These are phyloP conservation scores for Catharus bicknelli DNA, from an alignment of 2,113 vertebrate species.

Conservation along the genomic window DNA sequence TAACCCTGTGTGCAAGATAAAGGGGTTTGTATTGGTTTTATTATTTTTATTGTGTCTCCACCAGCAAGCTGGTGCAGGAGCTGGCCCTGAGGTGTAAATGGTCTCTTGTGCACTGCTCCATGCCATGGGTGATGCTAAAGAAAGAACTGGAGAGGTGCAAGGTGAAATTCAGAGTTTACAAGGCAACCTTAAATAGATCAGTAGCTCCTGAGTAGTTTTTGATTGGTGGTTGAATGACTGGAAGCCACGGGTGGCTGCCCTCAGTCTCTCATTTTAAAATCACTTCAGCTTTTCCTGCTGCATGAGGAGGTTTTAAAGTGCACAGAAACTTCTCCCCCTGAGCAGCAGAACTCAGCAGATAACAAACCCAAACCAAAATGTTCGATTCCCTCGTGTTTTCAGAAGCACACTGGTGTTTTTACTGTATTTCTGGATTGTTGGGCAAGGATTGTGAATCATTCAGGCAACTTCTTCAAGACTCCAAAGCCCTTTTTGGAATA, in stretches of 20 bases:
- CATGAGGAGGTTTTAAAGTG: background rate
- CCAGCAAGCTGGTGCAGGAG: background rate
- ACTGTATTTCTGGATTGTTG: rapidly evolving
- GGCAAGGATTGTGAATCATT: background rate
- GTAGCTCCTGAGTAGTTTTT: background rate
- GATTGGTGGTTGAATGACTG: background rate
- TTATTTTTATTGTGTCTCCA: background rate
- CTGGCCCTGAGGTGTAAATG: background rate
- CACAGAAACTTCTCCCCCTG: background rate
- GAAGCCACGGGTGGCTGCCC: background rate
- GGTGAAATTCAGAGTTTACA: background rate
- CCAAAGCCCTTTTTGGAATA: background rate
- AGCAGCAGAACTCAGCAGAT: background rate
- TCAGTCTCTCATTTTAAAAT: background rate
- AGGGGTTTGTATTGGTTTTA: background rate
- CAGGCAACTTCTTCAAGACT: background rate
- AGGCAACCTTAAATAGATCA: background rate
- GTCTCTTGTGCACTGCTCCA: rapidly evolving
- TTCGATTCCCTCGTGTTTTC: background rate
- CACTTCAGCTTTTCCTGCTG: background rate
- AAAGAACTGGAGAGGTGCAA: background rate
- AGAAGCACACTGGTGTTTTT: background rate
- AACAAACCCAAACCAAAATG: background rate
- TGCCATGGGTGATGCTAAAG: background rate
- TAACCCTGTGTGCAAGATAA: background rate